Evolutionary conservation across 2,797 vertebrate genomes (phyloP).

Genomic region (Silurus aristotelis): DNA sequence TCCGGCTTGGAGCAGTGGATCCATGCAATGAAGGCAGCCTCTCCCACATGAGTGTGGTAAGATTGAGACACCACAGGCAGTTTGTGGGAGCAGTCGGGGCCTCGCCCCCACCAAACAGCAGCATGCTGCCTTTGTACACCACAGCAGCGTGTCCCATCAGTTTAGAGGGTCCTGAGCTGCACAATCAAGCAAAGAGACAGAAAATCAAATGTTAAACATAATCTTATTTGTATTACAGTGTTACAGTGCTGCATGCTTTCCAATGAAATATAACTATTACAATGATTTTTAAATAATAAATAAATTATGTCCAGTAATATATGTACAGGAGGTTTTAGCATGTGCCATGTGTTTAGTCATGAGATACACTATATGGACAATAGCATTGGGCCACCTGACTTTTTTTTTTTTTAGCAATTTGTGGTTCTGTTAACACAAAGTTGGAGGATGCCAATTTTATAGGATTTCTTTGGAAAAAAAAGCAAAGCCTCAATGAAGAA

Average conservation of each 20-base stretch:
- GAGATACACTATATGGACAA: no score
- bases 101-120: slow-evolving; percentile 82
- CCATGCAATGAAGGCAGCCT: slow-evolving; percentile 65
- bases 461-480: no score
- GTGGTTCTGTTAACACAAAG: no score
- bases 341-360: neutral
- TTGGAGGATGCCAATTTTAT: no score
- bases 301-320: neutral
- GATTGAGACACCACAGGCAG: slow-evolving; percentile 79
- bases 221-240: neutral
- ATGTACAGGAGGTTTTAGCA: neutral
- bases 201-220: neutral
- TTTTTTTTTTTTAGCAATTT: no score
- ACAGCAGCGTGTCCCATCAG: slow-evolving; percentile 80
- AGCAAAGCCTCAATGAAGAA: no score
- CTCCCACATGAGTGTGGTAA: slow-evolving; percentile 75
- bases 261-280: no score
- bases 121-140: slow-evolving; percentile 79
- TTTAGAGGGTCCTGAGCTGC: slow-evolving; percentile 81
- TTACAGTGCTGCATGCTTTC: no score
- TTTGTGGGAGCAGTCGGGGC: slow-evolving; percentile 67
- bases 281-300: neutral
- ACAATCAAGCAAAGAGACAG: slow-evolving; percentile 37
- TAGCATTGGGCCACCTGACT: no score
- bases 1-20: slow-evolving; percentile 69